These are phyloP conservation scores for Thymelicus lineola DNA, from an alignment of 2,888 invertebrate genomes.

Conservation along the genomic window DNA sequence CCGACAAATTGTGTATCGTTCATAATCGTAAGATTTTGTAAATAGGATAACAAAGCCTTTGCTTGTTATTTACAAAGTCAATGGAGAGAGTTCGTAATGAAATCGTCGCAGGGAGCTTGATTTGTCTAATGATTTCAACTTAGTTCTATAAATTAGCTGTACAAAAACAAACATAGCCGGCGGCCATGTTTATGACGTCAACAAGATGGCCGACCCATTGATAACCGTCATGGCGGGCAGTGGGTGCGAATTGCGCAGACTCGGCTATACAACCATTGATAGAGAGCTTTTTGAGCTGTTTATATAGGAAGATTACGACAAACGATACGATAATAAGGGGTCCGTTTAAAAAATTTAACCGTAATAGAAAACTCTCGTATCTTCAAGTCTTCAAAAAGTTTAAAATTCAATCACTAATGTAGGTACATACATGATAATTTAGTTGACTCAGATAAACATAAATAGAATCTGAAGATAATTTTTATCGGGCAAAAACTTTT, in stretches of 20 bases:
- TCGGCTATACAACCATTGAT: slow-evolving; percentile 75
- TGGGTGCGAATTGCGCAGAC: slow-evolving; percentile 58
- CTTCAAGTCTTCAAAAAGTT: no score
- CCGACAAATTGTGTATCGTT: no score
- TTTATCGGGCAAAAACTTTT: no score
- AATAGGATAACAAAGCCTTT: neutral
- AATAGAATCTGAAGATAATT: no score
- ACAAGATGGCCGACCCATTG: slow-evolving; percentile 77
- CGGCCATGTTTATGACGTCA: slow-evolving; percentile 76
- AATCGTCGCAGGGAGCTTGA: slow-evolving; percentile 16
- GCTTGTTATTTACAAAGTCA: neutral
- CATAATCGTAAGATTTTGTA: neutral
- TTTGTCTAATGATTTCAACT: slow-evolving; percentile 27
- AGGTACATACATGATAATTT: no score
- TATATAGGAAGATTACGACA: slow-evolving; percentile 48
- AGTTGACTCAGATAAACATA: no score
- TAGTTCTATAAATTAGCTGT: slow-evolving; percentile 41
- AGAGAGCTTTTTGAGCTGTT: slow-evolving; percentile 55
- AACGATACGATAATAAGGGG: neutral
- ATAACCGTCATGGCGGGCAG: slow-evolving; percentile 64
- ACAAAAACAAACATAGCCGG: slow-evolving; percentile 72
- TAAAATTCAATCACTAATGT: no score
- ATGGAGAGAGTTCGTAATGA: slow-evolving; percentile 5
- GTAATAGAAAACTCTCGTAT: no score
- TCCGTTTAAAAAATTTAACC: no score